Percentiles rank a stretch among this genome's conserved stretches.
phyloP scores from a whole-genome alignment of 2,113 vertebrate genomes.

The Phoxinus phoxinus region DNA sequence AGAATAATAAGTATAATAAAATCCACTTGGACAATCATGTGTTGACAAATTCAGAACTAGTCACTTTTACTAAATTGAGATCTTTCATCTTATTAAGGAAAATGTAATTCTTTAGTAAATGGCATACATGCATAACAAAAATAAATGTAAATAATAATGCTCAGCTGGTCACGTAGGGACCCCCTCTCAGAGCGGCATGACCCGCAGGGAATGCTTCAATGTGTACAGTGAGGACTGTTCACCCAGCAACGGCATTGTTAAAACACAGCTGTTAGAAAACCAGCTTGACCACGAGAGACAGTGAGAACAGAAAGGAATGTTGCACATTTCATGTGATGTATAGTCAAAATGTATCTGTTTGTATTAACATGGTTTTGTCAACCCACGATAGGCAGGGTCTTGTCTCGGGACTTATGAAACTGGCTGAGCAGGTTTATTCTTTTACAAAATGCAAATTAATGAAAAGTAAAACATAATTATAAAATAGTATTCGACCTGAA shows the following conservation, averaged over 20 bases:
- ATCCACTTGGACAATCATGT: not conserved
- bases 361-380: conserved; percentile 2
- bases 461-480: not conserved
- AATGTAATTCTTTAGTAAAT: not conserved
- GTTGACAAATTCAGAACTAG: not conserved
- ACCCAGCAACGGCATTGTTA: conserved; percentile 28
- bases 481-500: not conserved
- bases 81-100: not conserved
- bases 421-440: conserved; percentile 7
- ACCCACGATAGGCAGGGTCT: not conserved
- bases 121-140: not conserved
- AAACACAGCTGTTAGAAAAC: not conserved
- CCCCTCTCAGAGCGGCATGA: not conserved
- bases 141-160: not conserved
- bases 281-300: not conserved
- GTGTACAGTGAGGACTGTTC: not conserved
- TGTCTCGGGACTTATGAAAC: not conserved
- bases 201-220: not conserved
- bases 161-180: not conserved
- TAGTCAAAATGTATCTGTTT: not conserved
- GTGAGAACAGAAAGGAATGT: not conserved
- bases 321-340: not conserved
- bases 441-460: not conserved
- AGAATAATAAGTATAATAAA: not conserved
- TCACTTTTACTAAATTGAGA: not conserved